phyloP scores from a whole-genome alignment of 2,888 invertebrate genomes.

The Bellardia pandia region DNA sequence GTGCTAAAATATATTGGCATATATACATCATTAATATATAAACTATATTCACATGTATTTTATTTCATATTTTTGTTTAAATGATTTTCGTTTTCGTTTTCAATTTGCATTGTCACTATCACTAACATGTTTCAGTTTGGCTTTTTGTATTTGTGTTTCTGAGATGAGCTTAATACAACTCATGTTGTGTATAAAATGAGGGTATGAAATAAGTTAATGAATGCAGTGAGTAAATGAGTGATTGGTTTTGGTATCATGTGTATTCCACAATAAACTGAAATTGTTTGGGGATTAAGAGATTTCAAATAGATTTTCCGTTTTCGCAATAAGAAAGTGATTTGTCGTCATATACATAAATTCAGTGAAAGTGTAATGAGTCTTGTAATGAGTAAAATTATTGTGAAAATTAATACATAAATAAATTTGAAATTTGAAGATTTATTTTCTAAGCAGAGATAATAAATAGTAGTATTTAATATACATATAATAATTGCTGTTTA shows the following conservation, averaged over 20 bases:
- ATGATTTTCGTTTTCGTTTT: background rate
- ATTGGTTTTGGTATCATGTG: constrained; percentile 10
- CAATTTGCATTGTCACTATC: too few species aligned
- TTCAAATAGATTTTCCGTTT: background rate
- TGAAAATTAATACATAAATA: background rate
- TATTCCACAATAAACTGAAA: background rate
- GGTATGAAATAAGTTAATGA: background rate
- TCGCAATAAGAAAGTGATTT: constrained; percentile 30
- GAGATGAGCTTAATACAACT: background rate
- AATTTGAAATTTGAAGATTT: background rate
- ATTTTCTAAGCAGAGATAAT: background rate
- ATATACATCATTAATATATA: constrained; percentile 28
- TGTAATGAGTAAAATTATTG: background rate
- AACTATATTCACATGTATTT: constrained; percentile 1
- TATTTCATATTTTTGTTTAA: background rate
- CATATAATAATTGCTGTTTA: too few species aligned
- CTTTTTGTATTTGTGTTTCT: background rate
- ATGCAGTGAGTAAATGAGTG: background rate
- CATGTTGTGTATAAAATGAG: background rate
- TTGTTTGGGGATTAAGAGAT: constrained; percentile 17
- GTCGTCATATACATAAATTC: background rate
- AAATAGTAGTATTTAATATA: too few species aligned
- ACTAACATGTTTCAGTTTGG: background rate
- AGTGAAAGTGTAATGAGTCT: background rate
- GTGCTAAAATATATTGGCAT: background rate